Base-by-base conservation (phyloP, 2,888 invertebrate species). In the Cecidostiba fungosa region DNA sequence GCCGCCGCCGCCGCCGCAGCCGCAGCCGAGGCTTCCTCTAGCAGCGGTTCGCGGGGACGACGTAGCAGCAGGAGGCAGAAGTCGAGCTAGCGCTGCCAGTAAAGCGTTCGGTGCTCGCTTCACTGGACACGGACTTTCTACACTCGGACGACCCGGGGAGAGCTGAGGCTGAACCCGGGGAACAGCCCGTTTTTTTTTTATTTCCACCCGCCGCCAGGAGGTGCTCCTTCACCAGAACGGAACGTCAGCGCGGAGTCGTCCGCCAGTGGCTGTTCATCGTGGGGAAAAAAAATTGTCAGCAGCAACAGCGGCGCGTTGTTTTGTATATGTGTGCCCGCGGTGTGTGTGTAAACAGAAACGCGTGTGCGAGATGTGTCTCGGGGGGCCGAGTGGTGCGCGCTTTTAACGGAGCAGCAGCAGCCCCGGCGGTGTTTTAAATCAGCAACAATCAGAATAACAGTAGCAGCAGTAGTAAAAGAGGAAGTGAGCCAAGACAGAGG, bases 301-400 rank as follows among this genome's bases (percentile, higher is more conserved):
- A 32, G 50, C 50, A 50, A 29, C 50, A 79, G 81, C 62, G 23
- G 72, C 77, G 69, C 66, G 62, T 66, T 66, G 66, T 66, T 66
- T 66, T 29, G 66, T 66, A 14, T 66, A 29, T 29, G 66, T 29
- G 29, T 66, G 66, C 14, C 26, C 29, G 66, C 66, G 26, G 66
- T 66, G 66, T 66, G 66, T 66, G 66, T 66, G 66, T 66, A 66
- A 66, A 66, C 66, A 66, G 66, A 66, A 66, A 66, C 66, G 66
- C 66, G 66, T 29, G 66, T 66, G 29, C 66, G 66, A 66, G 29
- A 59, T 59, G 54, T 59, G n/a, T 59, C 54, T 19, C 23, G n/a
- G 8, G 43, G 10, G 8, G 39, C 39, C 36, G 72, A 39, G 36
- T 72, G 39, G 12, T 43, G 39, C 36, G 39, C 43, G 72, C 36